These are phyloP conservation scores for Caerostris extrusa DNA, from an alignment of 1,140 invertebrate species.

Conservation along the genomic window DNA sequence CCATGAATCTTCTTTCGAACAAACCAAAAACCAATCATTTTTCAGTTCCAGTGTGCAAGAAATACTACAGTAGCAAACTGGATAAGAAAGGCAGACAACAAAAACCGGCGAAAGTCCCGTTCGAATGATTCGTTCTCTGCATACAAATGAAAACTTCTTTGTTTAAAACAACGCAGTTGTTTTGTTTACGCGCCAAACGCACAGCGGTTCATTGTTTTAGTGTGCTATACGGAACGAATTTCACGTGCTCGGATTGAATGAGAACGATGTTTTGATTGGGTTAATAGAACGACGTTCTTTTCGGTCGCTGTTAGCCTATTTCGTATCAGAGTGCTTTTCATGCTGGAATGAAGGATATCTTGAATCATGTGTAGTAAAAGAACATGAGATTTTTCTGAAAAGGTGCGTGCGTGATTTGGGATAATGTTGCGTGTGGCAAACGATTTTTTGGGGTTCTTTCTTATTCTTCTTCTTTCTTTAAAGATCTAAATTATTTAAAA, in stretches of 20 bases:
- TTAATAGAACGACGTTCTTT: not conserved
- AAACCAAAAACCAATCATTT: too few species aligned
- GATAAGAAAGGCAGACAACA: not conserved
- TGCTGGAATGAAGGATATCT: not conserved
- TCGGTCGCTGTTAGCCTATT: not conserved
- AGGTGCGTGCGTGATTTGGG: not conserved
- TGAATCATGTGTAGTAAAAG: not conserved
- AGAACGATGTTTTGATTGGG: conserved; percentile 15
- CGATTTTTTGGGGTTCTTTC: not conserved
- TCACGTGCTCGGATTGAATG: not conserved
- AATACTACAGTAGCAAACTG: too few species aligned
- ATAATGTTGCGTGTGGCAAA: not conserved
- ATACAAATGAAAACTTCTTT: too few species aligned
- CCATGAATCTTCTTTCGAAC: too few species aligned
- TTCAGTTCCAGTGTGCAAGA: too few species aligned
- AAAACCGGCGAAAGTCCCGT: not conserved
- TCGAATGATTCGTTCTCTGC: not conserved
- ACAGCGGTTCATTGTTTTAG: not conserved
- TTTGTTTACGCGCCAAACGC: not conserved
- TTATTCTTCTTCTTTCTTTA: not conserved
- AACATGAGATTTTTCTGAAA: not conserved
- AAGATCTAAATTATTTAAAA: too few species aligned
- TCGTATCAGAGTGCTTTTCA: not conserved
- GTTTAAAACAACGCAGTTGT: not conserved
- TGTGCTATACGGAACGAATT: not conserved